phyloP scores from a whole-genome alignment of 1,140 invertebrate genomes.

The Hyles vespertilio region DNA sequence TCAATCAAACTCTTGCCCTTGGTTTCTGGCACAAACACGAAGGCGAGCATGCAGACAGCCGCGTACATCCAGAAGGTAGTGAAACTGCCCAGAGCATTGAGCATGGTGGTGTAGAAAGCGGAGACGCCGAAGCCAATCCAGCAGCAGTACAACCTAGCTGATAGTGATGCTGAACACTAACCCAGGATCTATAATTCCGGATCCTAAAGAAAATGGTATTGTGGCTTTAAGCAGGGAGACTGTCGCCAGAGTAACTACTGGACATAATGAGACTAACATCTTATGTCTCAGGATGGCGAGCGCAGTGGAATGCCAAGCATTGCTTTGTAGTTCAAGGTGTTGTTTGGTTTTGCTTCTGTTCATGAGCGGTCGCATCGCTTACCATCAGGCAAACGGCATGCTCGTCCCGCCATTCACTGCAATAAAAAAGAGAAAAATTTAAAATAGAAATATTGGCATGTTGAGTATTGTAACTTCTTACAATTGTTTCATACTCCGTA shows the following conservation, averaged over 20 bases:
- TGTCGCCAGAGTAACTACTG: too few relatives aligned
- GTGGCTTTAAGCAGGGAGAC: too few relatives aligned
- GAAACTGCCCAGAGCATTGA: constrained; percentile 14
- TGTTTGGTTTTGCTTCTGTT: too few relatives aligned
- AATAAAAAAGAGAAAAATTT: too few relatives aligned
- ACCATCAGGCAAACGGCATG: too few relatives aligned
- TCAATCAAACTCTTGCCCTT: constrained; percentile 33
- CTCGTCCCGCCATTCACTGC: too few relatives aligned
- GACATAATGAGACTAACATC: too few relatives aligned
- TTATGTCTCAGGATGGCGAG: too few relatives aligned
- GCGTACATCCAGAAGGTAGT: constrained; percentile 33
- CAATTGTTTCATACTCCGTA: constrained; percentile 41
- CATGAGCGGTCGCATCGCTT: too few relatives aligned
- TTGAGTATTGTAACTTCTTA: constrained; percentile 30
- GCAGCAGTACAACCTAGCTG: constrained; percentile 19
- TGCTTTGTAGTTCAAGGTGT: too few relatives aligned
- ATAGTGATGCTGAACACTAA: constrained; percentile 19
- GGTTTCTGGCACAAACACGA: constrained; percentile 31
- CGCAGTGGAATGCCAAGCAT: too few relatives aligned
- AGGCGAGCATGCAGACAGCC: constrained; percentile 9
- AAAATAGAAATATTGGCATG: too few relatives aligned
- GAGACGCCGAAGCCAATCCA: constrained; percentile 31
- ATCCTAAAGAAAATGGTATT: constrained; percentile 33
- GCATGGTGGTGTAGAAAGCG: constrained; percentile 21
- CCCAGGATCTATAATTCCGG: constrained; percentile 31